These are phyloP conservation scores for Corydoras sp. DNA, from an alignment of 2,113 vertebrate genomes.

Conservation along the genomic window DNA sequence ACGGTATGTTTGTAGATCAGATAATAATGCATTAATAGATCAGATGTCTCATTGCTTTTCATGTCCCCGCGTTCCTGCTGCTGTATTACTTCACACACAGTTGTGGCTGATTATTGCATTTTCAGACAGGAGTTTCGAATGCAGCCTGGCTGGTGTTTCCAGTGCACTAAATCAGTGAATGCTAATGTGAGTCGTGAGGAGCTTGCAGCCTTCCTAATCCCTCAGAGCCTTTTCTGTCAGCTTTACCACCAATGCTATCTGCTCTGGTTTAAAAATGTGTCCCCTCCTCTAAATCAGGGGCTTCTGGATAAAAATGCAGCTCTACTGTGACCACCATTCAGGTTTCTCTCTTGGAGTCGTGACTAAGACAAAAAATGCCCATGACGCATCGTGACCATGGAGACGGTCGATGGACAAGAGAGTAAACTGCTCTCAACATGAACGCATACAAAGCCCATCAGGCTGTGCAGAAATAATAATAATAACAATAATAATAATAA, in stretches of 20 bases:
- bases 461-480: not conserved
- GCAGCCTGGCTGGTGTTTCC: conserved; percentile 1
- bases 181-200: conserved; percentile 42
- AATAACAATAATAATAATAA: not conserved
- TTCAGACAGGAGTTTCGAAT: not conserved
- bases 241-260: conserved; percentile 13
- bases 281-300: not conserved
- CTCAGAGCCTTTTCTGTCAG: conserved; percentile 51
- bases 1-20: too few relatives aligned
- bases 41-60: too few relatives aligned
- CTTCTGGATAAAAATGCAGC: not conserved
- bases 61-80: too few relatives aligned
- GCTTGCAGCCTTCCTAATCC: conserved; percentile 41
- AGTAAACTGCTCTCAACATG: not conserved
- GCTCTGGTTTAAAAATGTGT: not conserved
- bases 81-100: too few relatives aligned
- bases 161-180: conserved; percentile 29
- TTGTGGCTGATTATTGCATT: not conserved
- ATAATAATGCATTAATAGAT: too few relatives aligned
- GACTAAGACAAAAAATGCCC: conserved; percentile 14
- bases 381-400: conserved; percentile 14
- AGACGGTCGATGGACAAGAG: conserved; percentile 11
- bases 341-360: conserved; percentile 23
- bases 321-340: not conserved
- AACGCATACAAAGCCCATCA: not conserved